Evolutionary conservation across 1,140 invertebrate species (phyloP), one percentile per base, ranked within the genome.

Genomic region (Philopotamus ludificatus): DNA sequence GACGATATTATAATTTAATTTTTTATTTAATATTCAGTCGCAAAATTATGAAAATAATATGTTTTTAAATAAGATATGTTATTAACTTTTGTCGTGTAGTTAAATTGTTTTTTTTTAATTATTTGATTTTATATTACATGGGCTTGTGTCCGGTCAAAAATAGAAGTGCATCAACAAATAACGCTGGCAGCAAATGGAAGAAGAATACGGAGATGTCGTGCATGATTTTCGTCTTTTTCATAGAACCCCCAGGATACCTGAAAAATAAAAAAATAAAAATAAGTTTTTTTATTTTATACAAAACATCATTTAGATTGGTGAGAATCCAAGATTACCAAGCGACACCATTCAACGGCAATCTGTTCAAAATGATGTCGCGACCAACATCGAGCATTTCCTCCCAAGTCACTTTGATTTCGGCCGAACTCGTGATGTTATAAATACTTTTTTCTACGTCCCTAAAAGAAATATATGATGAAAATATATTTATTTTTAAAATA

Each of bases 381-480:
- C 94, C 95, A 73, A 94, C 75, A 69, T 93, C 84, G 74, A 93
- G 85, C 78, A 96, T 87, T 85, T 97, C 84, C 72, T 85, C 78
- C 89, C 88, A 87, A 59, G 93, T 83, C 66, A 95, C 79, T 82
- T 94, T 86, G 76, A 92, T 87, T 82, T 94, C 86, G 72, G 88
- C 82, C 75, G 90, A 86, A 63, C 86, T 86, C 44, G 87, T 86
- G 71, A 90, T 80, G 74, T 90, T 89, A 18, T 85, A 85, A 0
- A 90, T 82, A n/a, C 81, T 83, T n/a, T 74, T 71, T n/a, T n/a
- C n/a, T n/a, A n/a, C n/a, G n/a, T n/a, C n/a, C n/a, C n/a, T n/a
- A n/a, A n/a, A n/a, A n/a, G n/a, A n/a, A n/a, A n/a, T n/a, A n/a
- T n/a, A n/a, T n/a, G n/a, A n/a, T n/a, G n/a, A n/a, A n/a, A n/a